Evolutionary conservation across 2,113 vertebrate genomes (phyloP).

Genomic region (Regulus satrapa): DNA sequence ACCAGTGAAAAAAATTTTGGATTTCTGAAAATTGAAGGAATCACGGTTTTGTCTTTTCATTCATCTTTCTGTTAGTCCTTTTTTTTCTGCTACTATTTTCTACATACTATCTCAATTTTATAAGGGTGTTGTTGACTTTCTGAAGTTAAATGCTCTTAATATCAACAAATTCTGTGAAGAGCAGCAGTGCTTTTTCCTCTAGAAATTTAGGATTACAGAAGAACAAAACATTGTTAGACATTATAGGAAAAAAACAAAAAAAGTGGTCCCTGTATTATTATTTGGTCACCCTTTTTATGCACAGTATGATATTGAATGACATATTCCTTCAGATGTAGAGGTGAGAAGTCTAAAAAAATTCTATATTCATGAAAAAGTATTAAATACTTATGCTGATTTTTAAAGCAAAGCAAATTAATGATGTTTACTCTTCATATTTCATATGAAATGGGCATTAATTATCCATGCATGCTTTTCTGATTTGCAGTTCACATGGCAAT

Average conservation of each 20-base stretch:
- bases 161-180: background rate
- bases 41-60: background rate
- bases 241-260: background rate
- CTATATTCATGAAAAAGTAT: background rate
- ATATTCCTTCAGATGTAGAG: background rate
- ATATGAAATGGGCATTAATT: slow-evolving; percentile 28
- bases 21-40: background rate
- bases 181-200: background rate
- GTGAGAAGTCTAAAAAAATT: background rate
- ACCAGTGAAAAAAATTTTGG: fast-evolving
- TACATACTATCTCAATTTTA: background rate
- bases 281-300: background rate
- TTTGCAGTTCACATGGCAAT: slow-evolving; percentile 18
- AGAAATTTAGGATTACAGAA: background rate
- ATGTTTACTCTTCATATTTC: slow-evolving; percentile 10
- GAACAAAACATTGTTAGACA: background rate
- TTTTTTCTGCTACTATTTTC: background rate
- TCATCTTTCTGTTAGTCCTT: background rate
- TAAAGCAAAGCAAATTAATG: background rate
- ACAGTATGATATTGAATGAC: background rate
- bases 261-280: background rate
- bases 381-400: background rate
- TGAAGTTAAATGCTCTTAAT: background rate
- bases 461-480: background rate
- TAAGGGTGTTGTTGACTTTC: background rate